Evolutionary conservation across 2,888 invertebrate species (phyloP), one percentile per base, ranked within the genome.

Genomic region (Stomorhina lunata): DNA sequence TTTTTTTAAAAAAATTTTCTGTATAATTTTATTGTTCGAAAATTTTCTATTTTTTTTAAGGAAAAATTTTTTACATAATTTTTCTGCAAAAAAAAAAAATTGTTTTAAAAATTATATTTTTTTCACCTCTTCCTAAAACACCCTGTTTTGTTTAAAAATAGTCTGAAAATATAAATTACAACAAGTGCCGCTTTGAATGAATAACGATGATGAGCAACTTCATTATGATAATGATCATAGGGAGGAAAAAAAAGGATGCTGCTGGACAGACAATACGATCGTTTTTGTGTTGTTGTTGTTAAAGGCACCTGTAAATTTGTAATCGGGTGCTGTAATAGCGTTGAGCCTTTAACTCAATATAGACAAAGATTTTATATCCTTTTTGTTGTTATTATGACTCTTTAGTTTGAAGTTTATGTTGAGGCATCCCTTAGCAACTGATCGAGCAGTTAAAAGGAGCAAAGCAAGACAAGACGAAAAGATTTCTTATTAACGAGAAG

Each of bases 301-400:
- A 79, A 79, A 79, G 82, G 79, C 82, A 82, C 82, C 82, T 82
- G 82, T 82, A 82, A 82, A 81, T 76, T 53, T 82, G 82, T 79
- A 82, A 82, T 79, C 82, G 82, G 50, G 40, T 75, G 69, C 43
- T 82, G 82, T 82, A 79, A 82, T 78, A 73, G 65, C 61, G 72
- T 32, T 72, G 78, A 78, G 78, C 63, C 78, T 75, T 73, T 27
- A 81, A 65, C 81, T 71, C 73, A 57, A 45, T 69, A 63, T 17
- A 78, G 57, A 71, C 82, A 75, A 75, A 75, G 79, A 82, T 77
- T 82, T 79, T 65, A 75, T 82, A 80, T 80, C 79, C 79, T 80
- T 73, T 68, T 59, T 79, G 61, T 66, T 77, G 37, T 34, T 76
- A 50, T 53, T 53, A 32, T n/a, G 2, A 34, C 55, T 63, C n/a